phyloP scores from a whole-genome alignment of 30 jellyfish, hydroid and myxozoan genomes.

The Rhopilema esculentum region DNA sequence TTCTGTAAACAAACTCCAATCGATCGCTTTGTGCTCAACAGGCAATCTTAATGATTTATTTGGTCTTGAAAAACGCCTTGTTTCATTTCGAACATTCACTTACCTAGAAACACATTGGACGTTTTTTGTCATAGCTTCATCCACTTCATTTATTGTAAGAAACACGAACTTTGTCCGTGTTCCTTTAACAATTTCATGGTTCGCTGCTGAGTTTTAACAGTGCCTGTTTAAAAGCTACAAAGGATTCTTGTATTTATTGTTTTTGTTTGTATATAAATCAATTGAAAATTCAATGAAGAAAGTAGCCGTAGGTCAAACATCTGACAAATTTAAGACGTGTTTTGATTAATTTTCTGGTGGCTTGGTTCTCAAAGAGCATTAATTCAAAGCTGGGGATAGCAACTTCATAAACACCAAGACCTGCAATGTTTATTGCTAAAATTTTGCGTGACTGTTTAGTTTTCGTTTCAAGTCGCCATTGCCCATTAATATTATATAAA shows the following conservation, averaged over 20 bases:
- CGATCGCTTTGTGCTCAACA: background rate
- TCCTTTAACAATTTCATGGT: background rate
- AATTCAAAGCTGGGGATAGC: no score
- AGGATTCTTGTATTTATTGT: no score
- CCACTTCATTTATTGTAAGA: background rate
- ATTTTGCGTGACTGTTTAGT: no score
- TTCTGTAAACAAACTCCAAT: constrained; percentile 20
- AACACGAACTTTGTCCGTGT: background rate
- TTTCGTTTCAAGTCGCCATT: no score
- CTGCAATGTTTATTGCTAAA: no score
- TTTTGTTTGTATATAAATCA: background rate
- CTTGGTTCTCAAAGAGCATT: background rate
- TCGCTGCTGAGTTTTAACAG: background rate
- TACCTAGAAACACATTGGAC: background rate
- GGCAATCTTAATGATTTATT: background rate
- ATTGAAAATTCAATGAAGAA: background rate
- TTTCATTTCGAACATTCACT: background rate
- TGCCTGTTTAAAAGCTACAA: background rate
- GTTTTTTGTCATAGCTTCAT: background rate
- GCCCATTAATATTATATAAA: no score
- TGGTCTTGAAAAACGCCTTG: no score
- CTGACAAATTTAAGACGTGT: background rate
- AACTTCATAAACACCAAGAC: no score
- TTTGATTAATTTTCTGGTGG: background rate
- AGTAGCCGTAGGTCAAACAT: background rate